Conservation (phyloP, 2,113 vertebrate species). For the Pycnonotus jocosus region DNA sequence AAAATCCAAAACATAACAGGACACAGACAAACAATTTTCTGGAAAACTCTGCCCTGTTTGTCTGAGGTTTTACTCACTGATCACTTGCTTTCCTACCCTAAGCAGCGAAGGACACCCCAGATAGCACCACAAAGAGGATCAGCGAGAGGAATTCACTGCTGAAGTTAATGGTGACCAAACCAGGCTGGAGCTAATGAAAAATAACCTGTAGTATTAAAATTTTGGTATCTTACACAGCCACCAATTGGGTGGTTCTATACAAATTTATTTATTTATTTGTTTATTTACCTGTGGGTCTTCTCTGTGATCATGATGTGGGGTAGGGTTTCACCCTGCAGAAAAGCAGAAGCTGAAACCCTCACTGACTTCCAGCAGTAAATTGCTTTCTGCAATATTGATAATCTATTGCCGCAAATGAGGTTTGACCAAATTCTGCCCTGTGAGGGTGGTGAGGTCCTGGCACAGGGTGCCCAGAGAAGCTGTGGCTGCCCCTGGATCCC, state of each 20-base stretch:
- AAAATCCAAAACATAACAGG: rapidly evolving
- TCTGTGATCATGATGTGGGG: neutral
- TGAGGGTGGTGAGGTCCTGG: neutral
- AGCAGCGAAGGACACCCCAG: neutral
- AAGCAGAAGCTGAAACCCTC: neutral
- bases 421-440: neutral
- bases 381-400: neutral
- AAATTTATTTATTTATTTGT: neutral
- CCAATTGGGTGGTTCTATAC: no score
- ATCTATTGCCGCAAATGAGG: neutral
- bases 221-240: neutral
- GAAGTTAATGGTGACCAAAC: neutral
- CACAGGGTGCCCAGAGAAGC: neutral
- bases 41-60: neutral
- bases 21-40: neutral
- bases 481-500: neutral
- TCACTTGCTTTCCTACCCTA: neutral
- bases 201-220: neutral
- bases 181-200: neutral
- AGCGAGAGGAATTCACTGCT: neutral
- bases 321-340: neutral
- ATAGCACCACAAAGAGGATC: neutral
- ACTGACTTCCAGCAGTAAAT: neutral
- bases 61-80: neutral
- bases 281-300: neutral